These are phyloP conservation scores for Proisotoma minuta DNA, from an alignment of 2,888 invertebrate genomes.

Conservation along the genomic window DNA sequence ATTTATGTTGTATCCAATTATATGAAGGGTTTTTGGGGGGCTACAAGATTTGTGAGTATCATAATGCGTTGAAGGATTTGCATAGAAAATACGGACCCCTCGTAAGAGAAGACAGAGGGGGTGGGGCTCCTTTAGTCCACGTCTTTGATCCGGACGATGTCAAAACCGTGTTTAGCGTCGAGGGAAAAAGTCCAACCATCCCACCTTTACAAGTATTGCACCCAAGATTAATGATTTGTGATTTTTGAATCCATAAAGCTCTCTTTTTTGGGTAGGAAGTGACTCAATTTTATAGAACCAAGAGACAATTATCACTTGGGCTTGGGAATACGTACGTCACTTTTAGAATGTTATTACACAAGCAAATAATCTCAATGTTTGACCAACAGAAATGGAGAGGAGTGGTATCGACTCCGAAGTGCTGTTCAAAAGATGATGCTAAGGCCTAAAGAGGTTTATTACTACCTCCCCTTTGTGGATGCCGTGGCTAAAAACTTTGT, in stretches of 20 bases:
- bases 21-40: conserved; percentile 44
- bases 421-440: conserved; percentile 57
- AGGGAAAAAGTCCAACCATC: conserved; percentile 55
- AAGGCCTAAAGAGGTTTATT: conserved; percentile 54
- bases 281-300: conserved; percentile 53
- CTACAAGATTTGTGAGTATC: conserved; percentile 49
- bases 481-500: conserved; percentile 53
- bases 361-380: conserved; percentile 3
- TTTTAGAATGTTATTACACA: not conserved
- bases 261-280: conserved; percentile 50
- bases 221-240: too few relatives aligned
- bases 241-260: too few relatives aligned
- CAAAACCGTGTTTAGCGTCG: conserved; percentile 52
- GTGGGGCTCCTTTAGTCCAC: conserved; percentile 53
- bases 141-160: conserved; percentile 56
- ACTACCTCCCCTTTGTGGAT: conserved; percentile 53
- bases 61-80: conserved; percentile 51
- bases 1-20: not conserved
- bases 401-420: conserved; percentile 56
- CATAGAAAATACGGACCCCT: conserved; percentile 55
- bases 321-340: conserved; percentile 55
- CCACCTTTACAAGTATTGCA: conserved; percentile 53
- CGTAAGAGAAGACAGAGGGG: conserved; percentile 53
- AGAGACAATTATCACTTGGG: conserved; percentile 54
- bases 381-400: conserved; percentile 57